Evolutionary conservation across 2,888 invertebrate species (phyloP).

Genomic region (Cheilosia variabilis): DNA sequence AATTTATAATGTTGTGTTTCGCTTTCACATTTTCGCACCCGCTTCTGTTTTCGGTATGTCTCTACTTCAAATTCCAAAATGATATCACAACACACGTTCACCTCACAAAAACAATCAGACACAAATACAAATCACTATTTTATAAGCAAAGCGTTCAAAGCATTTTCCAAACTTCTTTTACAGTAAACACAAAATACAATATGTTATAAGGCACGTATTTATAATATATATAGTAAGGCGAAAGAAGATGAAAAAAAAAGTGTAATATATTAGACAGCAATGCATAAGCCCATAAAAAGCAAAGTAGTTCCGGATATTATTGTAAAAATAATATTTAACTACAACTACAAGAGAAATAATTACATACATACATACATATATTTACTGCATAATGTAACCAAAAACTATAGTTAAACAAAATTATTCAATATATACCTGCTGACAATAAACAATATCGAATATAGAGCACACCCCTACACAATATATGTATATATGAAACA

Average conservation of each 20-base stretch:
- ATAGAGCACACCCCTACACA: background rate
- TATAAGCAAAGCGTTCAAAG: background rate
- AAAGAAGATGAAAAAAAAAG: background rate
- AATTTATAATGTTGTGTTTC: background rate
- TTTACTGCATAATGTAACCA: conserved; percentile 58
- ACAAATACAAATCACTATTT: conserved; percentile 13
- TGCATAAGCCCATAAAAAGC: background rate
- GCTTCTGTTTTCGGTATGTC: background rate
- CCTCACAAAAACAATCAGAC: background rate
- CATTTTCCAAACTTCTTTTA: background rate
- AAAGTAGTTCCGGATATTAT: conserved; percentile 10
- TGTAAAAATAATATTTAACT: conserved; percentile 5
- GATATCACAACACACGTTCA: background rate
- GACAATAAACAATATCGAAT: conserved; percentile 22
- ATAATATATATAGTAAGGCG: background rate
- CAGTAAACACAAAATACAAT: background rate
- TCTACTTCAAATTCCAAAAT: background rate
- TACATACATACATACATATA: conserved; percentile 32
- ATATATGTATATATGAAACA: conserved; percentile 13
- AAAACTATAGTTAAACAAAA: conserved; percentile 59
- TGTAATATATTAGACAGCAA: conserved; percentile 34
- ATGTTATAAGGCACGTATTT: background rate
- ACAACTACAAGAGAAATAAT: conserved; percentile 7
- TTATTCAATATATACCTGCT: conserved; percentile 26
- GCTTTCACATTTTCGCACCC: background rate